Evolutionary conservation across 2,797 vertebrate species (phyloP), one percentile per base, ranked within the genome.

Genomic region (Steatocranus sp.): DNA sequence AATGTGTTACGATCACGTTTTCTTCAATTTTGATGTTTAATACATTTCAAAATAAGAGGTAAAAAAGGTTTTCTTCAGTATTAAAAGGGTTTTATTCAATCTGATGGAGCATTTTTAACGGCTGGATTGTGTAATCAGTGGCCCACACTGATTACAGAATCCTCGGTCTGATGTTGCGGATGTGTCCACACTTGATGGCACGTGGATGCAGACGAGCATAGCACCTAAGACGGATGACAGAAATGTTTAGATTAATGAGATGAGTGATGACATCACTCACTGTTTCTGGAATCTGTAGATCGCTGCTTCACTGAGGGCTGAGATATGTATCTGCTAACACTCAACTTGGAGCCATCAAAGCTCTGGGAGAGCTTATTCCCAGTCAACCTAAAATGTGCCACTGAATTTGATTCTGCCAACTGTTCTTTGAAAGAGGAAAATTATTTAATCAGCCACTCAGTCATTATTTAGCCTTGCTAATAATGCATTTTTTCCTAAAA

Each of bases 141-240:
- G 46, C 46, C 46, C 46, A 58, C 30, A 34, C 3, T 34, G 10
- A 32, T 32, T 58, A 32, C 54, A 32, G 9, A 58, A 32, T 58
- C 96, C 99, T 99, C 92, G 97, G 98, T 74, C 97, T 97, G 91
- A 99, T 96, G 91, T 99, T 99, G 95, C 98, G 99, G 95, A 98
- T 99, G 95, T 99, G 98, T 18, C 98, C 98, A 1, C 98, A 99
- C 91, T 99, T 99, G 73, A 99, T 98, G 0, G 98, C 98, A 6
- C 97, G 97, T 14, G 98, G 98, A 87, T 98, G 98, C 90, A 99
- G 97, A 90, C 97, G 98, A 49, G 98, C 97, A 0, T 99, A 98
- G 90, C 98, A 99, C 90, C 98, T 98, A 93, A 18, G 38, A 46
- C 3, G 0, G 23, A 46, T 70, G 38, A 17, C 23, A 46, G n/a